These are phyloP conservation scores for Gobiocypris rarus DNA, from an alignment of 2,113 vertebrate species.

Conservation along the genomic window DNA sequence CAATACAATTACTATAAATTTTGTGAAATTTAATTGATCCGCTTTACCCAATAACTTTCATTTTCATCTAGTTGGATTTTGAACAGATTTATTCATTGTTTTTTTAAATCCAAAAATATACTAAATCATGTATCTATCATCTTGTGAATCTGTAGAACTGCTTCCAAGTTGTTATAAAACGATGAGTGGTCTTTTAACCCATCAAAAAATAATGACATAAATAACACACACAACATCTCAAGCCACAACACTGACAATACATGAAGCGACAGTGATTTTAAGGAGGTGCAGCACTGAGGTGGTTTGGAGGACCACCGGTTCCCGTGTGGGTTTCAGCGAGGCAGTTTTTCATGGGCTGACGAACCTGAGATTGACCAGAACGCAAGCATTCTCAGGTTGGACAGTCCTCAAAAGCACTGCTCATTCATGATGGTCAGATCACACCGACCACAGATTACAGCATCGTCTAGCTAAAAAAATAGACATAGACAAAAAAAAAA, in stretches of 20 bases:
- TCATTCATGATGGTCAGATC: conserved; percentile 46
- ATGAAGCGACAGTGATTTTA: background rate
- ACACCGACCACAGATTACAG: background rate
- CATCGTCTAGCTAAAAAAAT: background rate
- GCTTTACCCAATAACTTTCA: background rate
- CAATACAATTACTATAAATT: background rate
- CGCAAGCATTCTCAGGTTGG: conserved; percentile 92
- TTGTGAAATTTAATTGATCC: background rate
- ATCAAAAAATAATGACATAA: background rate
- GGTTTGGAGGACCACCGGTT: conserved; percentile 15
- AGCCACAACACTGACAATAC: background rate
- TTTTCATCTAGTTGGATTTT: background rate
- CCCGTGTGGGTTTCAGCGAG: conserved; percentile 64
- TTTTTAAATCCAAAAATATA: background rate
- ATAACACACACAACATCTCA: background rate
- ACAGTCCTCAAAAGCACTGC: conserved; percentile 90
- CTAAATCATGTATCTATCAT: background rate
- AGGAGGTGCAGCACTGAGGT: background rate
- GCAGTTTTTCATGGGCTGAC: conserved; percentile 90
- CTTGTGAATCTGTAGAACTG: background rate
- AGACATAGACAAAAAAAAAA: background rate
- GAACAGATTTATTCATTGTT: background rate
- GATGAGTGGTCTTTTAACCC: background rate
- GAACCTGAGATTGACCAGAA: conserved; percentile 91
- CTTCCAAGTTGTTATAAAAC: background rate